phyloP scores from a whole-genome alignment of 2,113 vertebrate genomes.

The Trochalopteron elliotii region DNA sequence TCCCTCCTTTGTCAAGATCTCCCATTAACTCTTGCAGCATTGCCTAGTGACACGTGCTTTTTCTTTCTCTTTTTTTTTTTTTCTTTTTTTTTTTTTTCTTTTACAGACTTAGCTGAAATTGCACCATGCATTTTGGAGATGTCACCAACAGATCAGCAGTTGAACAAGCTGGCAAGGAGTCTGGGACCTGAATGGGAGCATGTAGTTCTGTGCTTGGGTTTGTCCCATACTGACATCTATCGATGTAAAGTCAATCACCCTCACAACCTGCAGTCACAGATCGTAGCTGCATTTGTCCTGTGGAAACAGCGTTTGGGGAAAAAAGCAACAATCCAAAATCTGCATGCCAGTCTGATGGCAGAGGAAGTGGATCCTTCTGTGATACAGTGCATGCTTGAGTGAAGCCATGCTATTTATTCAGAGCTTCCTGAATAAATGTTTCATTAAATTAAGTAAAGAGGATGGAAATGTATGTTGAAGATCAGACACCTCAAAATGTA shows the following conservation, averaged over 20 bases:
- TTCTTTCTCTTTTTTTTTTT: background rate
- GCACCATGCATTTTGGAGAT: slow-evolving; percentile 67
- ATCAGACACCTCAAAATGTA: background rate
- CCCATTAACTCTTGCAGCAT: background rate
- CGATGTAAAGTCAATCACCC: slow-evolving; percentile 85
- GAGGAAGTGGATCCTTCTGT: slow-evolving; percentile 79
- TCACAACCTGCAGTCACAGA: slow-evolving; percentile 80
- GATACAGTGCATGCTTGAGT: slow-evolving; percentile 76
- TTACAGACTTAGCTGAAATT: slow-evolving; percentile 66
- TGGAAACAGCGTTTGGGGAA: slow-evolving; percentile 84
- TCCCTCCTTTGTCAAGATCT: background rate
- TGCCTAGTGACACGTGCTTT: background rate
- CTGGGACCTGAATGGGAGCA: slow-evolving; percentile 87
- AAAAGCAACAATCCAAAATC: slow-evolving; percentile 78
- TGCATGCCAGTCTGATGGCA: slow-evolving; percentile 73
- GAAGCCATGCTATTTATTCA: background rate
- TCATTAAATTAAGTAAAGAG: background rate
- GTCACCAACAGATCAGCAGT: slow-evolving; percentile 83
- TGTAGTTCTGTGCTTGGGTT: slow-evolving; percentile 83
- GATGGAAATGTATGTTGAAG: background rate
- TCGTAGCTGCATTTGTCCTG: slow-evolving; percentile 82
- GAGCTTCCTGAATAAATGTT: background rate
- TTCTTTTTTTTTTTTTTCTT: background rate
- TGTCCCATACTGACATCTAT: slow-evolving; percentile 81
- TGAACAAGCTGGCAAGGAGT: slow-evolving; percentile 81